phyloP scores from a whole-genome alignment of 2,888 invertebrate species.

The Campoletis raptor region DNA sequence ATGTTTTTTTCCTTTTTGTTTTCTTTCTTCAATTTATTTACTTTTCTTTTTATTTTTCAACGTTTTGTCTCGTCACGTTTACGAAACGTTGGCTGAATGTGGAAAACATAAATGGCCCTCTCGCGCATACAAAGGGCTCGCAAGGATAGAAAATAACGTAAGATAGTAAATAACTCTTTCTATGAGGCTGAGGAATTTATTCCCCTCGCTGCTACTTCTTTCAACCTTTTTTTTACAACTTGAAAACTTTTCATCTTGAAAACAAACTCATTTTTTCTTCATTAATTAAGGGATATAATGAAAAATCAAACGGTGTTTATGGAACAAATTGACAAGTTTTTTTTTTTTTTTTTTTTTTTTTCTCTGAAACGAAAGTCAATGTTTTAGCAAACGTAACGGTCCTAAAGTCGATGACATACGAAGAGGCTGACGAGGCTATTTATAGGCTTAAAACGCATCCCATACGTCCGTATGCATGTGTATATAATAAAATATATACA shows the following conservation, averaged over 20 bases:
- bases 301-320: too few species aligned
- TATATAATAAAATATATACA: not conserved
- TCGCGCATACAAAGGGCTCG: slow-evolving; percentile 41
- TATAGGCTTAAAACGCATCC: slow-evolving; percentile 57
- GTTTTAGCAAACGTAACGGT: slow-evolving; percentile 16
- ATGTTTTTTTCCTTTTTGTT: not conserved
- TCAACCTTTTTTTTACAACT: not conserved
- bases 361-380: not conserved
- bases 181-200: not conserved
- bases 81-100: slow-evolving; percentile 58
- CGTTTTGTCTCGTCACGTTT: slow-evolving; percentile 58
- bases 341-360: slow-evolving; percentile 4
- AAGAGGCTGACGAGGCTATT: slow-evolving; percentile 58
- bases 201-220: not conserved
- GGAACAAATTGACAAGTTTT: not conserved
- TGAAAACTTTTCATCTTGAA: not conserved
- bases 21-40: not conserved
- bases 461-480: not conserved
- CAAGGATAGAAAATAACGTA: slow-evolving; percentile 2
- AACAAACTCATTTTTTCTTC: not conserved
- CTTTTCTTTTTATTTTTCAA: not conserved
- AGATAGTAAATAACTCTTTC: slow-evolving; percentile 14
- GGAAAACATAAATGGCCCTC: slow-evolving; percentile 49
- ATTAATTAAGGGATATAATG: not conserved
- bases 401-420: slow-evolving; percentile 22